These are phyloP conservation scores for Thymelicus sylvestris DNA, from an alignment of 2,888 invertebrate genomes.

Conservation along the genomic window DNA sequence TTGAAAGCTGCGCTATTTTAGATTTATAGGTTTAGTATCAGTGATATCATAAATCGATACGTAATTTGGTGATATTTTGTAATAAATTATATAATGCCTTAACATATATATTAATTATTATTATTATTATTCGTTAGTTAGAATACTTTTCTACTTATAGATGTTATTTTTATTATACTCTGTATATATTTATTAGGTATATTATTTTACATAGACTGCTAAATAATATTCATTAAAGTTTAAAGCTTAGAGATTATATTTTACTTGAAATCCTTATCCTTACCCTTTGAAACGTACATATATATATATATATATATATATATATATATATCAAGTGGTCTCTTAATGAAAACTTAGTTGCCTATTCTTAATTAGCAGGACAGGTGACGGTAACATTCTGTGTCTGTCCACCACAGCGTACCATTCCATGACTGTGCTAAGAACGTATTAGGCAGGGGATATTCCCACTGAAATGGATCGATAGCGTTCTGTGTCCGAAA, in stretches of 20 bases:
- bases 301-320: too few species aligned
- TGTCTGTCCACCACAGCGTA: too few species aligned
- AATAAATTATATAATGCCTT: constrained; percentile 66
- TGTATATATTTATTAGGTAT: constrained; percentile 67
- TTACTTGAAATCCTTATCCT: constrained; percentile 12
- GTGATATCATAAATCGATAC: constrained; percentile 78
- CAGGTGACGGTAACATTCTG: too few species aligned
- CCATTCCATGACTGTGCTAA: too few species aligned
- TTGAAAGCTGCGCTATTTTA: constrained; percentile 53
- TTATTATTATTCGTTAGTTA: constrained; percentile 57
- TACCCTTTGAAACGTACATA: too few species aligned
- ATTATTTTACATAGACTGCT: constrained; percentile 67
- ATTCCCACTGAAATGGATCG: too few species aligned
- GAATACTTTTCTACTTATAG: constrained; percentile 57
- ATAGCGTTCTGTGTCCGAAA: too few species aligned
- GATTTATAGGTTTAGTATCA: constrained; percentile 62
- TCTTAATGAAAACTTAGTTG: too few species aligned
- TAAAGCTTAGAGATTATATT: constrained; percentile 43
- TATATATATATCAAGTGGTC: too few species aligned
- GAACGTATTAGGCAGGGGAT: too few species aligned
- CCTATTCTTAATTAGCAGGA: too few species aligned
- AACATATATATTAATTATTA: constrained; percentile 14
- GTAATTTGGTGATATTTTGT: constrained; percentile 82
- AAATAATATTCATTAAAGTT: constrained; percentile 40
- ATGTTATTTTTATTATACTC: constrained; percentile 63